A percentile compares a stretch with the other conserved stretches of the same genome.
phyloP scores from a whole-genome alignment of 2,888 invertebrate species.

The Xanthostigma xanthostigma region DNA sequence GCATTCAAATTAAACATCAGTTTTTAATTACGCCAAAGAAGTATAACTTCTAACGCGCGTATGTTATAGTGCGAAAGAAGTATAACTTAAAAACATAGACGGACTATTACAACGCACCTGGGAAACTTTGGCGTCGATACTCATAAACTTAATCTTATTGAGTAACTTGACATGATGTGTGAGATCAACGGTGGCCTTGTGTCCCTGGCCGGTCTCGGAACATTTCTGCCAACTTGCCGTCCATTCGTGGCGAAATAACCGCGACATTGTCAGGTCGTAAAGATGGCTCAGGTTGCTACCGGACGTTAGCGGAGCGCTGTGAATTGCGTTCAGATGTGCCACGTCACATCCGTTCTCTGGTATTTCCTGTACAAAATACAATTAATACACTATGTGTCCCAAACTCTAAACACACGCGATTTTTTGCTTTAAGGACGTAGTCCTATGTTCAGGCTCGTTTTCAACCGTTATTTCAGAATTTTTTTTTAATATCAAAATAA shows the following conservation, averaged over 20 bases:
- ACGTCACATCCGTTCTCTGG: slow-evolving; percentile 84
- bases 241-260: slow-evolving; percentile 38
- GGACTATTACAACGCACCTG: slow-evolving; percentile 35
- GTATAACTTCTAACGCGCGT: too few species aligned
- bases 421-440: too few species aligned
- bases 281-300: slow-evolving; percentile 20
- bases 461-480: too few species aligned
- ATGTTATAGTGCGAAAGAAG: too few species aligned
- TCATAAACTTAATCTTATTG: slow-evolving; percentile 36
- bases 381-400: background rate
- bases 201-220: slow-evolving; percentile 31
- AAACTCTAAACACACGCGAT: background rate
- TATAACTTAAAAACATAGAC: background rate
- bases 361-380: slow-evolving; percentile 48
- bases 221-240: slow-evolving; percentile 37
- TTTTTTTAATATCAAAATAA: too few species aligned
- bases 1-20: too few species aligned
- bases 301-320: slow-evolving; percentile 43
- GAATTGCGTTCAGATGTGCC: slow-evolving; percentile 64
- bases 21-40: too few species aligned
- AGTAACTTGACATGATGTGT: slow-evolving; percentile 48
- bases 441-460: too few species aligned
- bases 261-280: background rate
- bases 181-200: slow-evolving; percentile 47
- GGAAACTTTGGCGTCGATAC: slow-evolving; percentile 43